phyloP scores from a whole-genome alignment of 2,797 vertebrate genomes.

The Ctenosaura bakeri region DNA sequence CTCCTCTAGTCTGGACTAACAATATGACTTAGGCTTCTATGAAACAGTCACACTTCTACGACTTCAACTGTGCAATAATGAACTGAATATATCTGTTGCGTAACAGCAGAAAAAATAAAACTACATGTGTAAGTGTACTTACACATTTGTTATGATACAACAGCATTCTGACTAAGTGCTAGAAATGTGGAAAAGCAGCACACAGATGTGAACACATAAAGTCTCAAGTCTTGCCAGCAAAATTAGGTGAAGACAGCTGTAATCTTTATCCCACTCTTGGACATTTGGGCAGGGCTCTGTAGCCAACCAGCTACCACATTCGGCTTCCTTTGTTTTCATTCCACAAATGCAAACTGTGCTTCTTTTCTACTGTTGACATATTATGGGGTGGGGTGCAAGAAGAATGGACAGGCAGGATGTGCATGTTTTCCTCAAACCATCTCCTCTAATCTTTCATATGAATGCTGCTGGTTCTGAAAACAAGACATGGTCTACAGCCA shows the following conservation, averaged over 20 bases:
- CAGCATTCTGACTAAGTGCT: constrained; percentile 27
- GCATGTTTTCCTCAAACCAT: background rate
- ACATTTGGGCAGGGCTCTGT: background rate
- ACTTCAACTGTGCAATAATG: too few relatives aligned
- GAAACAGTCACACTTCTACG: too few relatives aligned
- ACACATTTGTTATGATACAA: too few relatives aligned
- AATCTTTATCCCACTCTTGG: constrained; percentile 16
- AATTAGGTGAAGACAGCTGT: background rate
- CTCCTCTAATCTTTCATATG: background rate
- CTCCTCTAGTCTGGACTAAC: too few relatives aligned
- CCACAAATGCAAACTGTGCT: background rate
- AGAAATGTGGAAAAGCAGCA: constrained; percentile 31
- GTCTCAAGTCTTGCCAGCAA: background rate
- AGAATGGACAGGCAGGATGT: background rate
- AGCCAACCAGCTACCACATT: background rate
- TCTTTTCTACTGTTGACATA: constrained; percentile 12
- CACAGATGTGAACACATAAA: background rate
- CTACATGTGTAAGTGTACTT: too few relatives aligned
- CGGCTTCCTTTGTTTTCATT: background rate
- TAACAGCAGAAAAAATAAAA: too few relatives aligned
- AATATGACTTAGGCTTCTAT: too few relatives aligned
- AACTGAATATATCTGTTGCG: too few relatives aligned
- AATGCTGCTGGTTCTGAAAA: background rate
- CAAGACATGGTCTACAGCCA: background rate
- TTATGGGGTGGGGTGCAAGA: too few relatives aligned